Base-by-base conservation (phyloP, 2,888 invertebrate genomes). In the Formica aserva region DNA sequence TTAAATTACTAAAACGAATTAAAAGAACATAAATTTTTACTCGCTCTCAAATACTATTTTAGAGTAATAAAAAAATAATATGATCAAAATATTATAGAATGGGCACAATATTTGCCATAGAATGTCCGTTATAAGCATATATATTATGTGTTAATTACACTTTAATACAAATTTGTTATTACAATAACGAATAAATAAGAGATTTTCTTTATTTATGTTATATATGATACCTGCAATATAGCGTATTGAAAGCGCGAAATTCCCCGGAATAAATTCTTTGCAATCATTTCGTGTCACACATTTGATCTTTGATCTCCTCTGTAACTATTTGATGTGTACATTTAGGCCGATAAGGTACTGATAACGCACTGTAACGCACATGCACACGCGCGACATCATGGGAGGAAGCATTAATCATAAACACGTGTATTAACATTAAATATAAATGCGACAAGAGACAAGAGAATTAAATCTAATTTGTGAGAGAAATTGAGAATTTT, bases 171-270 rank as follows among this genome's bases (percentile, higher is more conserved):
- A 1, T 63, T 22, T 22, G 22, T 22, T 48, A 29, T 63, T 22
- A 26, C n/a, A 32, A 29, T 5, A n/a, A 35, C 0, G 11, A 48
- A 41, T 55, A n/a, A 65, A n/a, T 15, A n/a, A 48, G n/a, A 5
- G 1, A 32, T 48, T 18, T 35, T 11, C 15, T 77, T 41, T 9
- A n/a, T 29, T 38, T 41, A 55, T 15, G 3, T 5, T 4, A 38
- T 38, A 38, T 26, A 3, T 11, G 3, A 66, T 77, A 78, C 78
- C 78, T 78, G 67, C 11, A 45, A 13, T 3, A 78, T 0, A 69
- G 11, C 18, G 18, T 18, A 18, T 69, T 18, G 78, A 69, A 78
- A 18, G 9, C 67, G 45, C 22, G 45, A 32, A 67, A 69, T n/a
- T 11, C 13, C 45, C 32, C n/a, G 67, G 41, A 78, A 2, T 22